A percentile compares a stretch with the other conserved stretches of the same genome.
Evolutionary conservation across 2,888 invertebrate species (phyloP).

Genomic region (Ennomos quercinarius): DNA sequence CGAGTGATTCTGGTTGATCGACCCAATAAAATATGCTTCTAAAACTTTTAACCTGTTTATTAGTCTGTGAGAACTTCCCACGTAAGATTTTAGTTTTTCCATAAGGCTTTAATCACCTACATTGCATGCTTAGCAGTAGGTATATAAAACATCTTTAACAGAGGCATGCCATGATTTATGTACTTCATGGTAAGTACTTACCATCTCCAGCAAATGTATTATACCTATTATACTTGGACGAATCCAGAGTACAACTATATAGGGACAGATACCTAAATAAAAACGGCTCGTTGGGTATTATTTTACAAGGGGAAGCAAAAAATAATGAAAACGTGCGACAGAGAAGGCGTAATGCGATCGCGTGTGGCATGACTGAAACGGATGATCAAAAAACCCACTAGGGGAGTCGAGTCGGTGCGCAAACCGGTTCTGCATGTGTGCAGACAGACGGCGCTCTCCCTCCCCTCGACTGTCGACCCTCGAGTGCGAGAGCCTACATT

Average conservation of each 20-base stretch:
- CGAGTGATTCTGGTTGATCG: no score
- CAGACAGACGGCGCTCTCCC: slow-evolving; percentile 75
- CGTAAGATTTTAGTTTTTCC: no score
- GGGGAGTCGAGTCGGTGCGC: slow-evolving; percentile 79
- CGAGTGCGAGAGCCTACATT: slow-evolving; percentile 74
- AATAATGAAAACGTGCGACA: slow-evolving; percentile 80
- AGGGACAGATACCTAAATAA: slow-evolving; percentile 72
- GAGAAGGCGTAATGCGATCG: slow-evolving; percentile 73
- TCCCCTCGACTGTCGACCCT: slow-evolving; percentile 79
- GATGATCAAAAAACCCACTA: slow-evolving; percentile 69
- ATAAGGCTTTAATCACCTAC: no score
- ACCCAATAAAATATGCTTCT: no score
- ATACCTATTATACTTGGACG: not conserved
- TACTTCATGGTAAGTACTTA: slow-evolving; percentile 58
- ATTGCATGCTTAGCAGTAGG: no score
- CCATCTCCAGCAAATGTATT: slow-evolving; percentile 57
- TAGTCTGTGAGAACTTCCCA: no score
- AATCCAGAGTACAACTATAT: slow-evolving; percentile 53
- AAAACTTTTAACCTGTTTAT: no score
- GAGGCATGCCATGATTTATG: slow-evolving; percentile 54
- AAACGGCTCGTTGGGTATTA: slow-evolving; percentile 77
- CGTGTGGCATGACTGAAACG: slow-evolving; percentile 75
- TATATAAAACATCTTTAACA: slow-evolving; percentile 41
- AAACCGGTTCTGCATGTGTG: slow-evolving; percentile 84
- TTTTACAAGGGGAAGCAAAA: slow-evolving; percentile 81